phyloP scores from a whole-genome alignment of 2,113 vertebrate species.

The Chloroceryle aenea region DNA sequence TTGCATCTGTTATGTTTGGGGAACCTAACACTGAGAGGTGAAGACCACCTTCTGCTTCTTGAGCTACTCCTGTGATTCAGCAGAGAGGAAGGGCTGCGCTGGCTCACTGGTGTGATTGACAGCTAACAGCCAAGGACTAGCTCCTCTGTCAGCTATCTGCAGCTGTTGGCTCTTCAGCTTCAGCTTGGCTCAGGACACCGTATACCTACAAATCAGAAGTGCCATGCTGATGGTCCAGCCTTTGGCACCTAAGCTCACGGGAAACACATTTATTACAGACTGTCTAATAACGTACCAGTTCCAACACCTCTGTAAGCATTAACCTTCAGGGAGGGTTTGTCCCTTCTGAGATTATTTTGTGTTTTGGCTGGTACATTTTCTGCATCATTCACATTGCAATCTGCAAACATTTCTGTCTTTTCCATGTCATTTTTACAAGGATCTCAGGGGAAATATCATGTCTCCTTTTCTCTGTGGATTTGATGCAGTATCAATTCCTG shows the following conservation, averaged over 20 bases:
- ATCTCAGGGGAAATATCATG: neutral
- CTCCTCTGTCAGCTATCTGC: neutral
- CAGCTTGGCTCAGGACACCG: accelerated
- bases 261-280: neutral
- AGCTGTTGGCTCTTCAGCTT: neutral
- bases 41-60: neutral
- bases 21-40: neutral
- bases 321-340: neutral
- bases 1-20: neutral
- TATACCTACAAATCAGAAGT: neutral
- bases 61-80: neutral
- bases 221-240: neutral
- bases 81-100: neutral
- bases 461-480: neutral
- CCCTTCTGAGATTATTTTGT: neutral
- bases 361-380: neutral
- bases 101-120: neutral
- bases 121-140: neutral
- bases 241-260: neutral
- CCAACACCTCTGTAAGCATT: neutral
- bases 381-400: neutral
- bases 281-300: neutral
- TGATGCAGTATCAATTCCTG: neutral
- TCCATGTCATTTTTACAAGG: neutral
- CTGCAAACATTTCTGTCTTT: neutral